These are phyloP conservation scores for Tetragonula carbonaria DNA, from an alignment of 2,888 invertebrate genomes.

Conservation along the genomic window DNA sequence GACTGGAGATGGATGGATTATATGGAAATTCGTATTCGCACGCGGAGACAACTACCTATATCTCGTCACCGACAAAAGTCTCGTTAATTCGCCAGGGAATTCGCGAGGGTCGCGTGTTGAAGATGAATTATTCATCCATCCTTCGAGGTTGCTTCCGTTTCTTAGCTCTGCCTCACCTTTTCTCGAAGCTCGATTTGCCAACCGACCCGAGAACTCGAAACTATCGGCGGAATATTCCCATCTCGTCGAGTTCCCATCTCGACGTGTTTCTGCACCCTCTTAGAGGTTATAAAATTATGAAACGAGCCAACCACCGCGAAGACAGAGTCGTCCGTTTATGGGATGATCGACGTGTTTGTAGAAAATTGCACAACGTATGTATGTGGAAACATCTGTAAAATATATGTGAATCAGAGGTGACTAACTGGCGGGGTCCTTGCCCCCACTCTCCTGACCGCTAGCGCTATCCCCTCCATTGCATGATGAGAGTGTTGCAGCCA, in stretches of 20 bases:
- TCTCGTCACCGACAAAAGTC: background rate
- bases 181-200: background rate
- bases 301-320: background rate
- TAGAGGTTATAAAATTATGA: background rate
- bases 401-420: too few relatives aligned
- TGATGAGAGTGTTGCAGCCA: too few relatives aligned
- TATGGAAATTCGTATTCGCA: background rate
- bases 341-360: background rate
- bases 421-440: too few relatives aligned
- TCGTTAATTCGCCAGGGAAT: constrained; percentile 22
- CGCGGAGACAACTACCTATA: background rate
- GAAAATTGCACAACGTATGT: too few relatives aligned
- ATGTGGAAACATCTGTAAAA: too few relatives aligned
- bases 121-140: constrained; percentile 35
- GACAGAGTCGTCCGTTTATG: background rate
- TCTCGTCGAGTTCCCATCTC: background rate
- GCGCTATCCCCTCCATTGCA: too few relatives aligned
- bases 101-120: constrained; percentile 5
- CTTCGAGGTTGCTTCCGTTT: background rate
- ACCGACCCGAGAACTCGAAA: too few relatives aligned
- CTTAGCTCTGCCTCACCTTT: background rate
- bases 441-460: too few relatives aligned
- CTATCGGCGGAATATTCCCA: background rate
- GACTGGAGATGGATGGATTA: background rate
- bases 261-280: background rate